Evolutionary conservation across 2,797 vertebrate species (phyloP).

Genomic region (Rhynchonycteris naso): DNA sequence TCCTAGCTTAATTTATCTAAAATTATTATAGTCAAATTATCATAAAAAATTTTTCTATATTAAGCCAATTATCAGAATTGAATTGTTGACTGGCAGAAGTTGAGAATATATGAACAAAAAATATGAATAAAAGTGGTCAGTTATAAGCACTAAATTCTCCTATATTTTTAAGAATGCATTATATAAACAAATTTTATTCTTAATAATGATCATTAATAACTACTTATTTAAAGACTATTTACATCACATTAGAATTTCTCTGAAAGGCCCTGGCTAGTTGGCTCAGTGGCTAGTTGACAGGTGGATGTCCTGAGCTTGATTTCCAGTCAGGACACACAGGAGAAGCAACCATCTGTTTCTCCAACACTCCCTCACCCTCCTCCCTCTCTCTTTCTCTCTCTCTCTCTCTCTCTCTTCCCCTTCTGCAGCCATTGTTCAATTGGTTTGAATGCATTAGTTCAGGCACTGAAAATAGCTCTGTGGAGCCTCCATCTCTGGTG

Average conservation of each 20-base stretch:
- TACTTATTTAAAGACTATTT: neutral
- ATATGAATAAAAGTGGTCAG: neutral
- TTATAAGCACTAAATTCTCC: neutral
- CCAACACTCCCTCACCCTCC: too few species aligned
- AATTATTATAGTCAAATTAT: neutral
- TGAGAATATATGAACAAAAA: conserved; percentile 10
- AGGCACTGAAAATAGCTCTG: too few species aligned
- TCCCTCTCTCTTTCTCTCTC: too few species aligned
- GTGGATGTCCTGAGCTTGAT: too few species aligned
- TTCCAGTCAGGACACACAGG: too few species aligned
- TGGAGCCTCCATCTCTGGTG: too few species aligned
- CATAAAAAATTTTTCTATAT: neutral
- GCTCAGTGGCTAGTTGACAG: too few species aligned
- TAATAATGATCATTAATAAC: neutral
- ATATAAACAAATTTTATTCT: neutral
- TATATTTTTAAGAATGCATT: neutral
- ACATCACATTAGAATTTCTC: neutral
- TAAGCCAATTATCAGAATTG: neutral
- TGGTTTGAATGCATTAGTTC: too few species aligned
- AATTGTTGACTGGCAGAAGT: neutral
- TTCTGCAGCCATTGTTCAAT: too few species aligned
- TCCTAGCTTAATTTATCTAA: neutral
- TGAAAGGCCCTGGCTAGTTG: too few species aligned
- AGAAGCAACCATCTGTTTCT: too few species aligned
- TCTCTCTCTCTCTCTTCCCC: too few species aligned